phyloP scores from a whole-genome alignment of 2,888 invertebrate species.

The Troilus luridus region DNA sequence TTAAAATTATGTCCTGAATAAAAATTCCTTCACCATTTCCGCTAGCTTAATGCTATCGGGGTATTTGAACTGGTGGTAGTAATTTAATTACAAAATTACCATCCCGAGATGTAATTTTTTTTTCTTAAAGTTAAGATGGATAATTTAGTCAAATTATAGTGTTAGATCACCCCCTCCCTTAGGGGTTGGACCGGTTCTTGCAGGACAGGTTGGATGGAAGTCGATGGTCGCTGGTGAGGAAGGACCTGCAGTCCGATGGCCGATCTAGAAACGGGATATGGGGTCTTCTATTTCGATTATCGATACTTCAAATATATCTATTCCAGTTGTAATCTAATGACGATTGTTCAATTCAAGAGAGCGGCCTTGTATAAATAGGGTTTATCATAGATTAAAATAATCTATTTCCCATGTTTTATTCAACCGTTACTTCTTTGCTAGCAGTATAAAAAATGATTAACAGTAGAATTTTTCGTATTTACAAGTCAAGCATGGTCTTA shows the following conservation, averaged over 20 bases:
- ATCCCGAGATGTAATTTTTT: not conserved
- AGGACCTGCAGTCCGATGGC: not conserved
- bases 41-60: not conserved
- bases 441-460: too few species aligned
- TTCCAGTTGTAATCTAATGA: not conserved
- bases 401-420: too few species aligned
- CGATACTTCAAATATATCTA: not conserved
- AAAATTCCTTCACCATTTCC: not conserved
- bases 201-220: not conserved
- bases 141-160: slow-evolving; percentile 38
- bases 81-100: not conserved
- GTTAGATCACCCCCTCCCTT: not conserved
- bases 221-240: not conserved
- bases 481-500: too few species aligned
- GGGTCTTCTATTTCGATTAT: not conserved
- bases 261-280: slow-evolving; percentile 1
- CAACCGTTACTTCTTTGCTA: too few species aligned
- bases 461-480: too few species aligned
- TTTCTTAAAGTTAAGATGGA: not conserved
- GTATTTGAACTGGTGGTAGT: slow-evolving; percentile 10
- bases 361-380: too few species aligned
- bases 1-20: not conserved
- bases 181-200: slow-evolving; percentile 20
- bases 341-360: too few species aligned
- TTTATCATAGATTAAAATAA: too few species aligned